phyloP scores from a whole-genome alignment of 1,140 invertebrate species.

The Lerema accius region DNA sequence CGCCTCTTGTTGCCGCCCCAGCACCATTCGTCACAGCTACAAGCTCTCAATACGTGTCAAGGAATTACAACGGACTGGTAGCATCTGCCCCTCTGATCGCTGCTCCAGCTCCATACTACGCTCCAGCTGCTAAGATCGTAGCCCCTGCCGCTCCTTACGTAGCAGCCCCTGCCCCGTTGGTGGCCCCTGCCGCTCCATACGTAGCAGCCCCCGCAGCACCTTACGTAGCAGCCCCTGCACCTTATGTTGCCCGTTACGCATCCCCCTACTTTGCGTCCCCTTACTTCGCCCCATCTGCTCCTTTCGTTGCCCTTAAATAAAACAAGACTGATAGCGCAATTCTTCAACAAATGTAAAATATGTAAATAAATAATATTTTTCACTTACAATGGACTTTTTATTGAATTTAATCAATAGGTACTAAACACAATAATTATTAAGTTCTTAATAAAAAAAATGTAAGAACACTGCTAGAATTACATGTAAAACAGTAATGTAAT shows the following conservation, averaged over 20 bases:
- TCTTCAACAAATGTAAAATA: not conserved
- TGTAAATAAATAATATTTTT: constrained; percentile 25
- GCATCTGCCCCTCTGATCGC: constrained; percentile 61
- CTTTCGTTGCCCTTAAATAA: constrained; percentile 58
- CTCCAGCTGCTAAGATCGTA: constrained; percentile 37
- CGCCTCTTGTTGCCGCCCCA: constrained; percentile 66
- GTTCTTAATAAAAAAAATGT: too few species aligned
- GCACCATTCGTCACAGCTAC: constrained; percentile 85
- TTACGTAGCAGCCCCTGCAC: constrained; percentile 17
- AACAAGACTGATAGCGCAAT: constrained; percentile 16
- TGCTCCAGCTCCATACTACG: constrained; percentile 49
- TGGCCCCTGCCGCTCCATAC: constrained; percentile 69
- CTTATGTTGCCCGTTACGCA: constrained; percentile 40
- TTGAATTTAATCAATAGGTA: too few species aligned
- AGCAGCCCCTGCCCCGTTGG: constrained; percentile 56
- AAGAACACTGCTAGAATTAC: too few species aligned
- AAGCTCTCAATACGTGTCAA: constrained; percentile 85
- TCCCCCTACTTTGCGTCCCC: constrained; percentile 54
- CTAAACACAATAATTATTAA: too few species aligned
- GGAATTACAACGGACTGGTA: constrained; percentile 84
- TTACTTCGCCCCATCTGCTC: constrained; percentile 69
- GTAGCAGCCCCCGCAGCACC: constrained; percentile 48
- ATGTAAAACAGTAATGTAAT: too few species aligned
- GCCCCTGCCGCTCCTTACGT: constrained; percentile 41
- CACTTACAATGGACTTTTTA: not conserved